Evolutionary conservation across 1,140 invertebrate genomes (phyloP).

Genomic region (Sminthurinus signatus): DNA sequence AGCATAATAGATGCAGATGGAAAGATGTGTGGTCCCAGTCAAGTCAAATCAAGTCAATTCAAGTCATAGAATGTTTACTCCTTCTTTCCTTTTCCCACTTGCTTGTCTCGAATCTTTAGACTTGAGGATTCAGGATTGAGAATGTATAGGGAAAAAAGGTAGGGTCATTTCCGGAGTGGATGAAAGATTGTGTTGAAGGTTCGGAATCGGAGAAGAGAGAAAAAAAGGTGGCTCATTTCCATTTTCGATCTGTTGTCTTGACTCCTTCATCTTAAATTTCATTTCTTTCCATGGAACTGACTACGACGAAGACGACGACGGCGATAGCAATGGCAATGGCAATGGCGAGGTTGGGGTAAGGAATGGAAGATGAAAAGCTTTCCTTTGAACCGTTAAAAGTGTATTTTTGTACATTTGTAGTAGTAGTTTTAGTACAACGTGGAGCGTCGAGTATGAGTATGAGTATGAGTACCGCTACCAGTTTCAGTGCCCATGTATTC

Average conservation of each 20-base stretch:
- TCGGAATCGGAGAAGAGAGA: no score
- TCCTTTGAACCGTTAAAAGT: no score
- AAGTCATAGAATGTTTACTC: slow-evolving; percentile 2
- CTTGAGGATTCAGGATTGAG: neutral
- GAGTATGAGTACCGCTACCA: no score
- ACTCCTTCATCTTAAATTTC: slow-evolving; percentile 24
- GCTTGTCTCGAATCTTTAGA: neutral
- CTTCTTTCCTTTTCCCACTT: neutral
- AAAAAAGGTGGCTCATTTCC: slow-evolving; percentile 29
- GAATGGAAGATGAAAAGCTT: no score
- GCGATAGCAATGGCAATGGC: no score
- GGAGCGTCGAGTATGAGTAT: no score
- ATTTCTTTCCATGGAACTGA: slow-evolving; percentile 13
- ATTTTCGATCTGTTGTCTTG: slow-evolving; percentile 34
- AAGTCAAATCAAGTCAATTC: neutral
- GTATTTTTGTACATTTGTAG: no score
- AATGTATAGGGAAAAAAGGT: slow-evolving; percentile 9
- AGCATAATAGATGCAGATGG: neutral
- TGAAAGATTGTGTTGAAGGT: slow-evolving; percentile 22
- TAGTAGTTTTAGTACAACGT: no score
- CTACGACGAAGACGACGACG: no score
- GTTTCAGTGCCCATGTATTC: no score
- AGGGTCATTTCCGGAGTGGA: slow-evolving; percentile 32
- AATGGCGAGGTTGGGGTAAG: no score
- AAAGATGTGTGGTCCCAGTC: slow-evolving; percentile 3